These are phyloP conservation scores for Xanthorhoe spadicearia DNA, from an alignment of 2,888 invertebrate genomes.

Conservation along the genomic window DNA sequence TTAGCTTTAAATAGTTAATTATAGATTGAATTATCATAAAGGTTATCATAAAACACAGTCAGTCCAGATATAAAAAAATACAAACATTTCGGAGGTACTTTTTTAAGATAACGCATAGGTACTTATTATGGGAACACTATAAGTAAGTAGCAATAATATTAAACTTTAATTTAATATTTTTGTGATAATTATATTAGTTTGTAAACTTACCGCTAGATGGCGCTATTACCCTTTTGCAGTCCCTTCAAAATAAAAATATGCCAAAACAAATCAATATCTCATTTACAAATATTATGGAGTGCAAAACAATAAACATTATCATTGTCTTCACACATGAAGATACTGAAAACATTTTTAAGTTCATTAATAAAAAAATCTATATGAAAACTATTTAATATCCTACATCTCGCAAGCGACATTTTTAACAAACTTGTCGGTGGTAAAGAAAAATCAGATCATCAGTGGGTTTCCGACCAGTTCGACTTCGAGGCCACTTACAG, in stretches of 20 bases:
- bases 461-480: conserved; percentile 74
- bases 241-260: background rate
- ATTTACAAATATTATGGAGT: conserved; percentile 5
- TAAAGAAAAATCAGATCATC: background rate
- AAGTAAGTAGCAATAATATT: background rate
- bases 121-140: too few relatives aligned
- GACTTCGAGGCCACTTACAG: conserved; percentile 78
- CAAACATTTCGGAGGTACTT: too few relatives aligned
- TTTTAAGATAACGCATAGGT: too few relatives aligned
- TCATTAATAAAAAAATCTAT: background rate
- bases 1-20: too few relatives aligned
- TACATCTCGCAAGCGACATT: conserved; percentile 63
- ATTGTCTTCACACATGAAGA: background rate
- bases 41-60: too few relatives aligned
- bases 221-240: conserved; percentile 4
- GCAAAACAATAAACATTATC: conserved; percentile 18
- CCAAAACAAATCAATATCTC: background rate
- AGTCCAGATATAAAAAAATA: too few relatives aligned
- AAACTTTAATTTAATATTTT: background rate
- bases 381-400: conserved; percentile 21
- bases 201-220: conserved; percentile 16
- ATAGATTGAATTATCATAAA: too few relatives aligned
- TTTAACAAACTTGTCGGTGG: conserved; percentile 34
- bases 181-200: conserved; percentile 2
- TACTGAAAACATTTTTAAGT: accelerated